Percentiles rank a stretch among this genome's conserved stretches.
Evolutionary conservation across 2,113 vertebrate genomes (phyloP).

Genomic region (Neolamprologus modestus): DNA sequence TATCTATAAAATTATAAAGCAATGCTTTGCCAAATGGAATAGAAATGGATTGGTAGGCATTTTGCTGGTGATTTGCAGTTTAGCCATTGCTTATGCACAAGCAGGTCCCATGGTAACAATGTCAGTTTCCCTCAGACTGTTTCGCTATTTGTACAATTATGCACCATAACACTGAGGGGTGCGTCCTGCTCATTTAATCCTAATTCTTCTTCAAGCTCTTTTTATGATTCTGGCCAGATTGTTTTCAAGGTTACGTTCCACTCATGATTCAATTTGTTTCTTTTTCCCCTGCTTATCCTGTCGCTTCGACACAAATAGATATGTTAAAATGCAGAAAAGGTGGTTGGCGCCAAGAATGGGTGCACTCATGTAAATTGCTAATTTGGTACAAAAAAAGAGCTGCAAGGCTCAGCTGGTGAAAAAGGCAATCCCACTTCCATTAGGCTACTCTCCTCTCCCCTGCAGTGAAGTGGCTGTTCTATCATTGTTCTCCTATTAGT

Average conservation of each 20-base stretch:
- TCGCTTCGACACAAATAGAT: neutral
- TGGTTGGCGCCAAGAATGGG: neutral
- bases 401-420: slow-evolving; percentile 36
- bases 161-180: neutral
- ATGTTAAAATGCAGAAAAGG: slow-evolving; percentile 8
- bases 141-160: slow-evolving; percentile 31
- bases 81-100: neutral
- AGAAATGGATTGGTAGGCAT: slow-evolving; percentile 16
- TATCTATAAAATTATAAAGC: slow-evolving; percentile 3
- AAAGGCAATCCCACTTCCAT: slow-evolving; percentile 60
- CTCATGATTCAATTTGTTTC: slow-evolving; percentile 16
- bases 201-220: slow-evolving; percentile 38
- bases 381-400: slow-evolving; percentile 27
- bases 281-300: neutral
- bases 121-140: neutral
- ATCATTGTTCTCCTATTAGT: slow-evolving; percentile 55
- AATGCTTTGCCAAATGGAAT: slow-evolving; percentile 18
- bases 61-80: slow-evolving; percentile 25
- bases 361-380: slow-evolving; percentile 57
- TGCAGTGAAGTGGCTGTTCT: slow-evolving; percentile 34
- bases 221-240: slow-evolving; percentile 30
- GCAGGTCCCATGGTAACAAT: slow-evolving; percentile 34
- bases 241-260: slow-evolving; percentile 53
- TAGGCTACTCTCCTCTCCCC: slow-evolving; percentile 33
- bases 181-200: slow-evolving; percentile 34